Conservation (phyloP, 2,888 invertebrate species). For the Agrochola macilenta region DNA sequence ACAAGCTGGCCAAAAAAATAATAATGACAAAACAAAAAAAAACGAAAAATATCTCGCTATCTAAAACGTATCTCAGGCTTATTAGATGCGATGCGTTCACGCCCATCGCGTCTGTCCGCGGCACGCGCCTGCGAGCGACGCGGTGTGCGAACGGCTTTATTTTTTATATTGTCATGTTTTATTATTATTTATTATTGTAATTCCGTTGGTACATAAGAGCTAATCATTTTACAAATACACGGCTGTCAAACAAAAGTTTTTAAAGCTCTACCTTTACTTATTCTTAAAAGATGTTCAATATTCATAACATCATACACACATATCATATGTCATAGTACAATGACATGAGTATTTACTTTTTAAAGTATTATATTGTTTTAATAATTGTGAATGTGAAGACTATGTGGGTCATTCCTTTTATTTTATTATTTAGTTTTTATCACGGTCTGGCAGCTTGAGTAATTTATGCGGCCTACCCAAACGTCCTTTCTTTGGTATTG, state of each 20-base stretch:
- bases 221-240: neutral
- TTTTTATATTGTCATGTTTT: constrained; percentile 31
- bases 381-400: too few species aligned
- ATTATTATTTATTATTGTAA: constrained; percentile 22
- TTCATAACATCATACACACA: too few species aligned
- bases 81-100: constrained; percentile 49
- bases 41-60: neutral
- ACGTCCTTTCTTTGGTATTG: too few species aligned
- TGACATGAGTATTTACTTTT: too few species aligned
- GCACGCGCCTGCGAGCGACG: constrained; percentile 59
- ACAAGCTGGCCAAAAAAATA: neutral
- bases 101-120: constrained; percentile 54
- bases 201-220: neutral
- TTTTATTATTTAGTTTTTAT: too few species aligned
- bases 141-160: constrained; percentile 50
- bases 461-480: too few species aligned
- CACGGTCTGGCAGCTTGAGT: too few species aligned
- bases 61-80: constrained; percentile 35
- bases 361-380: too few species aligned
- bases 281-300: neutral
- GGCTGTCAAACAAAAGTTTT: neutral
- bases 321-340: too few species aligned
- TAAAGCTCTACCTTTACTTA: neutral
- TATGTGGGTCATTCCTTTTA: too few species aligned
- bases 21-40: neutral